A percentile compares a stretch with the other conserved stretches of the same genome.
Conservation (phyloP, 2,888 invertebrate genomes). For the Trichogramma evanescens region DNA sequence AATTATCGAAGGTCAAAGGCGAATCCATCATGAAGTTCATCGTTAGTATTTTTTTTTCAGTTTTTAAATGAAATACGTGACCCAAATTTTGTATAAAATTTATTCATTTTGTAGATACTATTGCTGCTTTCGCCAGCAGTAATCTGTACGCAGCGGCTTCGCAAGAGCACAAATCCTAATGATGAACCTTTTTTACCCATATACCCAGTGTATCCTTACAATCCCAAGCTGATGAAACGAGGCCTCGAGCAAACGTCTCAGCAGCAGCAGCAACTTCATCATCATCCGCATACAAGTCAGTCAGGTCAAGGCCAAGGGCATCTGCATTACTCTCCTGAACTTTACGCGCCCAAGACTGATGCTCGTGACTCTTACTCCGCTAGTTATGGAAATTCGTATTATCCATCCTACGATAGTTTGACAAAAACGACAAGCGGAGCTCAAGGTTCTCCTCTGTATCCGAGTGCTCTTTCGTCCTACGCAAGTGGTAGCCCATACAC, state of each 20-base stretch:
- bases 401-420: conserved; percentile 32
- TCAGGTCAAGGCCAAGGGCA: conserved; percentile 18
- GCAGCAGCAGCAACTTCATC: not conserved
- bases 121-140: conserved; percentile 31
- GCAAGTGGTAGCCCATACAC: too few relatives aligned
- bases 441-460: conserved; percentile 2
- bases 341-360: conserved; percentile 37
- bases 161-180: conserved; percentile 32
- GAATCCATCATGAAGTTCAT: conserved; percentile 34
- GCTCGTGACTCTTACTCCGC: conserved; percentile 35
- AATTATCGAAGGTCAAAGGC: not conserved
- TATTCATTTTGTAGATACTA: conserved; percentile 34
- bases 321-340: conserved; percentile 29
- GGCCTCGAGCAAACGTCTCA: conserved; percentile 29
- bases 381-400: conserved; percentile 32
- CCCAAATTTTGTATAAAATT: not conserved
- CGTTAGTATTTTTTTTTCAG: conserved; percentile 30
- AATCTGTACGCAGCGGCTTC: conserved; percentile 32
- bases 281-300: conserved; percentile 20
- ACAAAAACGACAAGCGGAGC: conserved; percentile 22
- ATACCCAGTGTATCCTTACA: conserved; percentile 40
- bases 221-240: conserved; percentile 40
- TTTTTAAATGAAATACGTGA: not conserved
- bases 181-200: conserved; percentile 43
- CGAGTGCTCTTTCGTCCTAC: conserved; percentile 4